Base-by-base conservation (phyloP, 2,888 invertebrate species). In the Drosophila leonis region DNA sequence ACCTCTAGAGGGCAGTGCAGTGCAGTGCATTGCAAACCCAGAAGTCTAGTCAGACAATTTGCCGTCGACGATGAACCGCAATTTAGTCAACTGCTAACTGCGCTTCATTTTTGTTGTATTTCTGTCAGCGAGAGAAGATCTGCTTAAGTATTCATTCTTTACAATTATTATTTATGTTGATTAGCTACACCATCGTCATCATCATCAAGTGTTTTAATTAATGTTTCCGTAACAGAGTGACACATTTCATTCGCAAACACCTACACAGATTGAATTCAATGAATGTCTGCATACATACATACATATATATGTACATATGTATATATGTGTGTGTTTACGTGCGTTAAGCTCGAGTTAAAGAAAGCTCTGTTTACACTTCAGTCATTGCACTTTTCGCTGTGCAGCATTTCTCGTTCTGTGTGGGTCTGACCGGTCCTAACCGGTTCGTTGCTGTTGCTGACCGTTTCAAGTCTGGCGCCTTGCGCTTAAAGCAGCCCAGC, bases 191-290 rank as follows among this genome's bases (percentile, higher is more conserved):
- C 29, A 20, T 31, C 35, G 29, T 18, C 59, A 60, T 39, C 56
- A 55, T 65, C 70, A 44, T 72, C 75, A 83, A 80, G 83, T 79
- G 67, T 67, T 81, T 88, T 81, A 86, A 86, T 86, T 88, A 79
- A 79, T 74, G 74, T 78, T 78, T 86, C 85, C 85, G 88, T 77
- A 72, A 61, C 55, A 55, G 18, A 13, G 37, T 60, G 51, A 66
- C 73, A 63, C 46, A 65, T 54, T 18, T 4, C 18, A 27, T 41
- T 37, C 29, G 13, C 59, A 33, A 20, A 37, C 18, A 72, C 31
- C 31, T 27, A 41, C 55, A 20, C 41, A 41, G 60, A 73, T 71
- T 71, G 75, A 49, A 20, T 33, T 49, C 18, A 49, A 33, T 49
- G 31, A 74, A 74, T 35, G 56, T 75, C 76, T 71, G 29, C 59